Conservation (phyloP, 1,140 invertebrate species). For the Asbolus verrucosus region DNA sequence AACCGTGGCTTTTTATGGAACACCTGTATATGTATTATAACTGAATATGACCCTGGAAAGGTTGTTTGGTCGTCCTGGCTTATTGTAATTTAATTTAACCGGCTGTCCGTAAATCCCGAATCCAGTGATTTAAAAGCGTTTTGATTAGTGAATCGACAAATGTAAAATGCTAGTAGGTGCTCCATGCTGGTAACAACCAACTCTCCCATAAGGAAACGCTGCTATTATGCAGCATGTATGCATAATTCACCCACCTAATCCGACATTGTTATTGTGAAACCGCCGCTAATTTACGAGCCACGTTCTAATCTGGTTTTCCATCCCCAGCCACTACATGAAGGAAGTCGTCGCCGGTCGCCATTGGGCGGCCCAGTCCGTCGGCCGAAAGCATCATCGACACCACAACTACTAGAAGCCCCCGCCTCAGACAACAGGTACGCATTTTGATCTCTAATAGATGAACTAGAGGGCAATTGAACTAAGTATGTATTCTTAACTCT, state of each 20-base stretch:
- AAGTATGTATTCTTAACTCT: too few relatives aligned
- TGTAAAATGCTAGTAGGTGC: too few relatives aligned
- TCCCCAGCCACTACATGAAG: conserved; percentile 61
- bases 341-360: conserved; percentile 62
- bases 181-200: too few relatives aligned
- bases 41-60: too few relatives aligned
- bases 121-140: too few relatives aligned
- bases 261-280: background rate
- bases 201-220: background rate
- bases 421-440: conserved; percentile 57
- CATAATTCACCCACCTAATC: background rate
- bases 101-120: too few relatives aligned
- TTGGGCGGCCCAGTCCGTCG: conserved; percentile 66
- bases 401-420: conserved; percentile 65
- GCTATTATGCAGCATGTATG: background rate
- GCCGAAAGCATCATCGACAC: conserved; percentile 70
- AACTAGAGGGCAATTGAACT: background rate
- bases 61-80: too few relatives aligned
- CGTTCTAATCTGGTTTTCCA: conserved; percentile 12
- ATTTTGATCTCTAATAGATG: background rate
- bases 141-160: too few relatives aligned
- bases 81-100: too few relatives aligned
- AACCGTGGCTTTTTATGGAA: too few relatives aligned
- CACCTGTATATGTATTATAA: too few relatives aligned
- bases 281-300: background rate